A percentile compares a stretch with the other conserved stretches of the same genome.
Evolutionary conservation across 2,797 vertebrate genomes (phyloP).

Genomic region (Spinibarbus caldwelli): DNA sequence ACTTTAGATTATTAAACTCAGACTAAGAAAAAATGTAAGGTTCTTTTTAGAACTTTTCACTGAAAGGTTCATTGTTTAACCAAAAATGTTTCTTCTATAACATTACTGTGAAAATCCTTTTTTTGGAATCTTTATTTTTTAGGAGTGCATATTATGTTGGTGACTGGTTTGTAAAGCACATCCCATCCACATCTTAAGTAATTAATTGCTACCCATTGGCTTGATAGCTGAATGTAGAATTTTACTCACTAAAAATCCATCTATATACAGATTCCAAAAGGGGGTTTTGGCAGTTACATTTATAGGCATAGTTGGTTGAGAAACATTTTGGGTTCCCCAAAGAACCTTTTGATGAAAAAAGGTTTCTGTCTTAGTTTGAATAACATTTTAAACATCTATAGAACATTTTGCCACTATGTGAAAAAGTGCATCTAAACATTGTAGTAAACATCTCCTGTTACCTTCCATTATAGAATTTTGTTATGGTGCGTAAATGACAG

Average conservation of each 20-base stretch:
- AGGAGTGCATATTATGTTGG: background rate
- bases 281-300: background rate
- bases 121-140: background rate
- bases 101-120: no score
- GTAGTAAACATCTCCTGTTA: background rate
- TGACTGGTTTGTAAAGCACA: background rate
- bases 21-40: no score
- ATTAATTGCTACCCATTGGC: background rate
- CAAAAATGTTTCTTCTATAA: no score
- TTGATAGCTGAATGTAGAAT: background rate
- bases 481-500: background rate
- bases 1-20: no score
- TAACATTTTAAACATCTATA: background rate
- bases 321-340: no score
- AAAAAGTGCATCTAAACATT: background rate
- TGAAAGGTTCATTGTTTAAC: no score
- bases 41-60: no score
- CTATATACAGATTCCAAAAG: background rate
- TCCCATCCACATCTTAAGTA: background rate
- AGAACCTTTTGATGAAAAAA: no score
- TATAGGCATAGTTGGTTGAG: background rate
- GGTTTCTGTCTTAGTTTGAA: background rate
- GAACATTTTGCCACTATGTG: background rate
- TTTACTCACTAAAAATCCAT: background rate
- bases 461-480: background rate